phyloP scores from a whole-genome alignment of 1,140 invertebrate species.

The Drosophila oshimai region DNA sequence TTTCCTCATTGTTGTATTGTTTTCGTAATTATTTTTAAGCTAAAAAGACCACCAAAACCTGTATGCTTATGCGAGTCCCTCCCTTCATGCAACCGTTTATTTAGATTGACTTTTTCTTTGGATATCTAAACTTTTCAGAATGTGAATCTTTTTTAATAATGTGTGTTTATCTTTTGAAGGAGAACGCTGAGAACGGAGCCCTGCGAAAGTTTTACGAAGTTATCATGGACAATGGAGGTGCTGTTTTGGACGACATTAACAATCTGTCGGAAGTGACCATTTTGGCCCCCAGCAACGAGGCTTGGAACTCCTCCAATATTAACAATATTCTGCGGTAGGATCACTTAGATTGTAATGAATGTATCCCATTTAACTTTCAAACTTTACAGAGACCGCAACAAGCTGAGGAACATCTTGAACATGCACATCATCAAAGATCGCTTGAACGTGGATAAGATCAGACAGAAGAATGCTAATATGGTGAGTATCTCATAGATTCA shows the following conservation, averaged over 20 bases:
- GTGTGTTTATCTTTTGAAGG: slow-evolving; percentile 81
- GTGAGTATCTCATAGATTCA: slow-evolving; percentile 77
- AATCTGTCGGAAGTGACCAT: slow-evolving; percentile 89
- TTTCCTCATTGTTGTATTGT: not conserved
- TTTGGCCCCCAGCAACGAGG: slow-evolving; percentile 94
- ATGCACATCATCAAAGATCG: slow-evolving; percentile 90
- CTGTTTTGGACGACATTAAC: slow-evolving; percentile 89
- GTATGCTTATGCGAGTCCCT: slow-evolving; percentile 16
- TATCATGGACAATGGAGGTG: slow-evolving; percentile 88
- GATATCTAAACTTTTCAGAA: too few species aligned
- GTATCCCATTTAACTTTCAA: not conserved
- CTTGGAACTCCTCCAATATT: slow-evolving; percentile 88
- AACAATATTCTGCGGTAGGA: slow-evolving; percentile 86
- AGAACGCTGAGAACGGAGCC: slow-evolving; percentile 92
- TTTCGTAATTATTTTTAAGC: not conserved
- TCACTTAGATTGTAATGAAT: not conserved
- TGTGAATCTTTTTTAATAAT: not conserved
- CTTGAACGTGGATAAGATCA: slow-evolving; percentile 90
- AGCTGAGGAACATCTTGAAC: slow-evolving; percentile 89
- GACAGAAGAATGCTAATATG: slow-evolving; percentile 87
- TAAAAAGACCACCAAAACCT: not conserved
- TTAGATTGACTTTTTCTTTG: not conserved
- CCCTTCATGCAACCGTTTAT: not conserved
- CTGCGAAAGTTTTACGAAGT: slow-evolving; percentile 91
- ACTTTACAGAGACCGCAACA: slow-evolving; percentile 85